A percentile compares a stretch with the other conserved stretches of the same genome.
Conservation (phyloP, 2,888 invertebrate species). For the Hipparchia semele region DNA sequence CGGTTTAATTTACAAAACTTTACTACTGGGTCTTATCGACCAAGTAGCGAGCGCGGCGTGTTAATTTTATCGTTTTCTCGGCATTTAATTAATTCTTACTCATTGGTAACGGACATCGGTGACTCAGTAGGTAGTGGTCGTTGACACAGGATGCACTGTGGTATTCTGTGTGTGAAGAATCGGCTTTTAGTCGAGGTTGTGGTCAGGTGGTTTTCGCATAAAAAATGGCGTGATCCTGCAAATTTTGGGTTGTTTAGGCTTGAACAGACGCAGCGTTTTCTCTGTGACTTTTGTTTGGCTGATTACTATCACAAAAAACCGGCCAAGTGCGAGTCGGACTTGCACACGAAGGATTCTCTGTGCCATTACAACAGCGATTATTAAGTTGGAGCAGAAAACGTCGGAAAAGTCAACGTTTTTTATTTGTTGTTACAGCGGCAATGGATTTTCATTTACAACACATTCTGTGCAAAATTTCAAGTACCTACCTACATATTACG, state of each 20-base stretch:
- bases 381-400: no score
- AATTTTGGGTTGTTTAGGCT: conserved; percentile 16
- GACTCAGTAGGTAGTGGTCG: conserved; percentile 59
- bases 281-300: no score
- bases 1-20: no score
- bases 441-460: no score
- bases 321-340: no score
- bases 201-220: conserved; percentile 31
- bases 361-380: no score
- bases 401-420: no score
- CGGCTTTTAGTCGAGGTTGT: conserved; percentile 32
- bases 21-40: not conserved
- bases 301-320: no score
- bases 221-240: conserved; percentile 27
- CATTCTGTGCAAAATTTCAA: no score
- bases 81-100: conserved; percentile 78
- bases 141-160: conserved; percentile 45
- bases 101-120: conserved; percentile 70
- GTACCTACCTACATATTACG: no score
- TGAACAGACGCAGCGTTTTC: not conserved
- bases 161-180: conserved; percentile 34
- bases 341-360: no score
- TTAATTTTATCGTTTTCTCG: conserved; percentile 57
- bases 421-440: no score
- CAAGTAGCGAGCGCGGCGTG: not conserved